Percentiles rank a stretch among this genome's conserved stretches.
These are phyloP conservation scores for Aplidium turbinatum DNA, from an alignment of 23 tunicate genomes.

Conservation along the genomic window DNA sequence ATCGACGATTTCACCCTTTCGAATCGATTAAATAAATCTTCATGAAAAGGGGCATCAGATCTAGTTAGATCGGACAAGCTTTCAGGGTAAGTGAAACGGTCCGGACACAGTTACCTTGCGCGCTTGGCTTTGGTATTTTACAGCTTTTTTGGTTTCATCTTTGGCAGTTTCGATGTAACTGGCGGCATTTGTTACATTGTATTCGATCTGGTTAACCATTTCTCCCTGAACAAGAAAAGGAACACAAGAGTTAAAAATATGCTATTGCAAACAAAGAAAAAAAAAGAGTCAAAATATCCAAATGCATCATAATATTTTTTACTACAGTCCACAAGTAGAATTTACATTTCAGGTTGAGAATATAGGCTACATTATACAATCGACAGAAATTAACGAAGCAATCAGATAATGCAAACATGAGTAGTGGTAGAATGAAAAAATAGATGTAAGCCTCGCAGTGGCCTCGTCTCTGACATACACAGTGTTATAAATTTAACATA, in stretches of 20 bases:
- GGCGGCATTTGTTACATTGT: slow-evolving; percentile 83
- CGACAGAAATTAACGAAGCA: too few species aligned
- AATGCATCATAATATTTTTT: too few species aligned
- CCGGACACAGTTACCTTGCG: slow-evolving; percentile 70
- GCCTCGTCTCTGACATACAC: too few species aligned
- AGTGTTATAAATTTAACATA: too few species aligned
- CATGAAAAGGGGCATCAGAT: neutral
- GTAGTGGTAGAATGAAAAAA: too few species aligned
- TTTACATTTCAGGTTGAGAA: too few species aligned
- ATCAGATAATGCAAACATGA: too few species aligned
- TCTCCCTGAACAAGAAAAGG: slow-evolving; percentile 93
- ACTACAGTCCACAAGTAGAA: too few species aligned
- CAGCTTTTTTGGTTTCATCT: slow-evolving; percentile 96
- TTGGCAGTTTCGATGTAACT: slow-evolving; percentile 89
- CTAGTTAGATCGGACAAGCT: neutral
- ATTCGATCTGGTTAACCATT: slow-evolving; percentile 97
- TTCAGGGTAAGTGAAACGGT: too few species aligned
- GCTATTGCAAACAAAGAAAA: neutral
- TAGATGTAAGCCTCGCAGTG: too few species aligned
- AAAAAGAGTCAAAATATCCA: too few species aligned
- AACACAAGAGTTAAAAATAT: neutral
- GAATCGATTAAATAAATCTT: neutral
- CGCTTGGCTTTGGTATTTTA: slow-evolving; percentile 92
- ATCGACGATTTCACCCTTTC: slow-evolving; percentile 95
- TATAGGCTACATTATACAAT: too few species aligned